A percentile compares a stretch with the other conserved stretches of the same genome.
These are phyloP conservation scores for Promerops cafer DNA, from an alignment of 2,113 vertebrate species.

Conservation along the genomic window DNA sequence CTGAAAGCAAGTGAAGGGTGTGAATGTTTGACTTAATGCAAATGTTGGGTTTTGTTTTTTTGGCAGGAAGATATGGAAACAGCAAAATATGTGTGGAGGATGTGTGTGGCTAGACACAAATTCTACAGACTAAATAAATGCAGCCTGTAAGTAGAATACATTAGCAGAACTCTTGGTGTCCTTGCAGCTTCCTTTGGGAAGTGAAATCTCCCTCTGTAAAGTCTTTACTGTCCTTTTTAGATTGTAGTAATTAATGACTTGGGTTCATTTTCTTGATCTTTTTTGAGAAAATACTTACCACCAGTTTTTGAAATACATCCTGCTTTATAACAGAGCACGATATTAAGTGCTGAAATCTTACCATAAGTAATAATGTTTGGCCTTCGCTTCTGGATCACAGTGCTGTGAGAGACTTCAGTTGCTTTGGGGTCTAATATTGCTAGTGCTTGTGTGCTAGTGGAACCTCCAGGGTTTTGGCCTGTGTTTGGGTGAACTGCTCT, in stretches of 20 bases:
- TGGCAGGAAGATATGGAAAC: slow-evolving; percentile 98
- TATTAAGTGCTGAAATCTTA: background rate
- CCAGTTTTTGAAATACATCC: background rate
- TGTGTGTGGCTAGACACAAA: slow-evolving; percentile 94
- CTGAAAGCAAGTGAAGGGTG: background rate
- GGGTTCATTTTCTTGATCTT: background rate
- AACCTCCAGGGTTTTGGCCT: background rate
- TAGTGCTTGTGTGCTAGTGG: background rate
- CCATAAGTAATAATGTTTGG: background rate
- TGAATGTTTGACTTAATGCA: background rate
- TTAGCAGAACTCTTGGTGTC: background rate
- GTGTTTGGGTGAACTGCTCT: background rate
- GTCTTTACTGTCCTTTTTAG: background rate
- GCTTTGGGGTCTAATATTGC: background rate
- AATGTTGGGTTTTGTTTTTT: slow-evolving; percentile 26
- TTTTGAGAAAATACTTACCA: background rate
- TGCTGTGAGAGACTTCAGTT: background rate
- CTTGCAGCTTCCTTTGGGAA: background rate
- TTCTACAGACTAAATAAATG: slow-evolving; percentile 97
- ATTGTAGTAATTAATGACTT: background rate
- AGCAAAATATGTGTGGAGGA: slow-evolving; percentile 96
- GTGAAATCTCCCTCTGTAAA: background rate
- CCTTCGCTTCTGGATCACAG: background rate
- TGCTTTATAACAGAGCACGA: background rate
- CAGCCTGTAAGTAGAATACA: slow-evolving; percentile 85